phyloP scores from a whole-genome alignment of 2,113 vertebrate genomes.

The Petaurus breviceps region DNA sequence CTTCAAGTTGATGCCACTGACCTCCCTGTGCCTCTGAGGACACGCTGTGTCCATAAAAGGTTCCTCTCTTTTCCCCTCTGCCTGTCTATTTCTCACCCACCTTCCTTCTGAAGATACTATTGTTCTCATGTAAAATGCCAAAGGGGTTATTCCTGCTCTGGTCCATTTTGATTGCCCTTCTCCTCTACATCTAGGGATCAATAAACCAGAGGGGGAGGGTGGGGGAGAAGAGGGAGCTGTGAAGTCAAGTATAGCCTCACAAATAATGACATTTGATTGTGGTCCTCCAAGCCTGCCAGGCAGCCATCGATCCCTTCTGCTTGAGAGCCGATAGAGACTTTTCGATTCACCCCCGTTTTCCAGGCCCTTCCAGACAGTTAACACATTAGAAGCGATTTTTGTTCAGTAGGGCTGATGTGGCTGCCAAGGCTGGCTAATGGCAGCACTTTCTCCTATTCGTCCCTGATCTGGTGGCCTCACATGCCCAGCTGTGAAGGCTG shows the following conservation, averaged over 20 bases:
- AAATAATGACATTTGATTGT: constrained; percentile 93
- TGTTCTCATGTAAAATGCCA: constrained; percentile 76
- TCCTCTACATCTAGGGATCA: constrained; percentile 87
- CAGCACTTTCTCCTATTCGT: not conserved
- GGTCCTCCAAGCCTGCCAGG: constrained; percentile 81
- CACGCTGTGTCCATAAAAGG: not conserved
- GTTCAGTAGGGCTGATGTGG: not conserved
- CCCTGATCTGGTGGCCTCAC: not conserved
- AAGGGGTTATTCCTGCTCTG: constrained; percentile 64
- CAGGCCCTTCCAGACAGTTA: constrained; percentile 67
- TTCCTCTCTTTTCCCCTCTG: not conserved
- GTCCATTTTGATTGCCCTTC: constrained; percentile 86
- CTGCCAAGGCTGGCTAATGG: not conserved
- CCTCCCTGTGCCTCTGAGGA: not conserved
- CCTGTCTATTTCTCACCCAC: not conserved
- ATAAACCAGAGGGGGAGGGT: constrained; percentile 89
- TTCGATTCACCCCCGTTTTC: constrained; percentile 43
- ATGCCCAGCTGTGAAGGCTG: not conserved
- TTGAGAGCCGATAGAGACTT: constrained; percentile 35
- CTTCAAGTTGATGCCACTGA: not conserved
- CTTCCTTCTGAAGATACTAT: constrained; percentile 32
- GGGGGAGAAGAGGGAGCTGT: constrained; percentile 88
- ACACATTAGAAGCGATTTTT: constrained; percentile 67
- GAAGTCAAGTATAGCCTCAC: constrained; percentile 94
- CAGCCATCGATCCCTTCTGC: constrained; percentile 87